Evolutionary conservation across 2,113 vertebrate species (phyloP), one percentile per base, ranked within the genome.

Genomic region (Geothlypis trichas): DNA sequence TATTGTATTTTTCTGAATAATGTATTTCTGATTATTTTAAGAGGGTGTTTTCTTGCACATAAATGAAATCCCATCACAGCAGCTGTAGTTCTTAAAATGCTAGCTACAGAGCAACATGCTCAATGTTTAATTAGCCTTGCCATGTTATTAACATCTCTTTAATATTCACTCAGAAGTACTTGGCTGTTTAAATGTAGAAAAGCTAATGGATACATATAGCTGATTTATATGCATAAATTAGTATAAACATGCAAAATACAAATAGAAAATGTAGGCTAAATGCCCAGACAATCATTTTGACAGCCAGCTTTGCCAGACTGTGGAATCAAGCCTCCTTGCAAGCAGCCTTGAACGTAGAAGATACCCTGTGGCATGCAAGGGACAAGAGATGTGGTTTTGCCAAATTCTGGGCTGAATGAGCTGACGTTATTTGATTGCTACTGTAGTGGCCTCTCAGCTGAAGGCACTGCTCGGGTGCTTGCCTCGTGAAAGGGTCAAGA

Each of bases 71-170:
- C 44, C 35, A 74, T 91, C 75, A 63, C 63, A 78, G 82, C 90
- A 92, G 78, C 90, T 94, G 83, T 94, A 79, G 59, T 57, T 92
- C 58, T 95, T 91, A 92, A 95, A 95, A 95, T 91, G 87, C 89
- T 65, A 81, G 83, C 88, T 93, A 86, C 78, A 46, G 42, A 93
- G 83, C 79, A 86, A 41, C 59, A n/a, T 65, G 22, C 54, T 94
- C 81, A 86, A 80, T 92, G 90, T 89, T 93, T 94, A 94, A 96
- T 96, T 96, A 97, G 57, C 76, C 73, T 59, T 87, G 90, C 71
- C 33, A 27, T 72, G 72, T 49, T 75, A 91, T 94, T 95, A 90
- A 30, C 82, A 94, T 93, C 74, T 76, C 59, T 93, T 97, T 96
- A 92, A 92, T 93, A 89, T 95, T 95, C 89, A 87, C 49, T 84